These are phyloP conservation scores for Simalia tracyae DNA, from an alignment of 2,797 vertebrate genomes.

Conservation along the genomic window DNA sequence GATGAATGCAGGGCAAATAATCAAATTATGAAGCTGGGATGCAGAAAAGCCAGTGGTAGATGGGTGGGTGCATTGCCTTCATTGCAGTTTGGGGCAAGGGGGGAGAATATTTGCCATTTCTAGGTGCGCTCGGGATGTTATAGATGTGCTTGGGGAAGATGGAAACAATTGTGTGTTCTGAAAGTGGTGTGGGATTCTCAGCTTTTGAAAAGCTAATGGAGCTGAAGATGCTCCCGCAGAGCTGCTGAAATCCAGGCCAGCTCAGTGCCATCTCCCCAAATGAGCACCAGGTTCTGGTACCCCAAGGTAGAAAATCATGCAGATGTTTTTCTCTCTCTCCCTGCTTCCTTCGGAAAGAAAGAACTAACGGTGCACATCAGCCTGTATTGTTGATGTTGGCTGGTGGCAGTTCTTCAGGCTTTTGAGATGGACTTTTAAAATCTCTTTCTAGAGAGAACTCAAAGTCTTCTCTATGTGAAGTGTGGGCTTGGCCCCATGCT, in stretches of 20 bases:
- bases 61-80: conserved; percentile 61
- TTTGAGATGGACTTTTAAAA: too few relatives aligned
- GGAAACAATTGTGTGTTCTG: neutral
- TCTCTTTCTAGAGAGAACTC: too few relatives aligned
- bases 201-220: neutral
- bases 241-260: neutral
- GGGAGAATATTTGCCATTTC: too few relatives aligned
- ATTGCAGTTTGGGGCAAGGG: conserved; percentile 52
- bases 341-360: neutral
- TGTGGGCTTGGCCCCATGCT: too few relatives aligned
- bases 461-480: too few relatives aligned
- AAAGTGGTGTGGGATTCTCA: fast-evolving
- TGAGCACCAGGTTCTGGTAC: neutral
- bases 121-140: neutral
- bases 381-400: too few relatives aligned
- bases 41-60: conserved; percentile 53
- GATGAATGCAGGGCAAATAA: conserved; percentile 93
- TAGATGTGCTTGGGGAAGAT: neutral
- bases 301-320: neutral
- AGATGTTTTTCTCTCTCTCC: neutral
- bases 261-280: neutral
- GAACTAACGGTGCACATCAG: neutral
- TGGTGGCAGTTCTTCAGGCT: too few relatives aligned
- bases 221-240: too few relatives aligned
- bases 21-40: conserved; percentile 82